These are phyloP conservation scores for Triops longicaudatus DNA, from an alignment of 1,140 invertebrate species.

Conservation along the genomic window DNA sequence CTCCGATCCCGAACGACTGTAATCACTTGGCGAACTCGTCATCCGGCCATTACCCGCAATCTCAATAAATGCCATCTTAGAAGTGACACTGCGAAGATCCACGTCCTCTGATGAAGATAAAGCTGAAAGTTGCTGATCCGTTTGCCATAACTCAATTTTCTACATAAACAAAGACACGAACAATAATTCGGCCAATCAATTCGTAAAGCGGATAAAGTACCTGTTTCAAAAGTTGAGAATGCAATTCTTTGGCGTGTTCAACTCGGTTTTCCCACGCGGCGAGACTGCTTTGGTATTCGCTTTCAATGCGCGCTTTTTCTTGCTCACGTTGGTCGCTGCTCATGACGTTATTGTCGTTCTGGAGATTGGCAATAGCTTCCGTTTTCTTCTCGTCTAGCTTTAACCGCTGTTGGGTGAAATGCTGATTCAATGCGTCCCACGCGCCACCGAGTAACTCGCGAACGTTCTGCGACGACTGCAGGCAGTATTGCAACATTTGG, in stretches of 20 bases:
- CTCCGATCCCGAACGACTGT: not conserved
- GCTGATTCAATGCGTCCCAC: constrained; percentile 28
- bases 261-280: not conserved
- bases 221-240: not conserved
- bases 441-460: constrained; percentile 27
- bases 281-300: not conserved
- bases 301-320: constrained; percentile 3
- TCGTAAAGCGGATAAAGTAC: not conserved
- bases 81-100: not conserved
- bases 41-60: not conserved
- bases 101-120: not conserved
- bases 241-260: not conserved
- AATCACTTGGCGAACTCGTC: not conserved
- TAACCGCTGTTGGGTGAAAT: constrained; percentile 26
- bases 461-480: constrained; percentile 29
- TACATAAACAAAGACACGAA: not conserved
- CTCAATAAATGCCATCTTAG: not conserved
- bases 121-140: not conserved
- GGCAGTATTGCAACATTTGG: constrained; percentile 26
- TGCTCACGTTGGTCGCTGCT: constrained; percentile 29
- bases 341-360: constrained; percentile 24
- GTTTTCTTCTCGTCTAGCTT: constrained; percentile 32
- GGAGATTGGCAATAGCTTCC: constrained; percentile 23
- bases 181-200: too few species aligned
- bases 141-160: not conserved